Evolutionary conservation across 92 coral and sea anemone genomes (phyloP).

Genomic region (Heliopora coerulea): DNA sequence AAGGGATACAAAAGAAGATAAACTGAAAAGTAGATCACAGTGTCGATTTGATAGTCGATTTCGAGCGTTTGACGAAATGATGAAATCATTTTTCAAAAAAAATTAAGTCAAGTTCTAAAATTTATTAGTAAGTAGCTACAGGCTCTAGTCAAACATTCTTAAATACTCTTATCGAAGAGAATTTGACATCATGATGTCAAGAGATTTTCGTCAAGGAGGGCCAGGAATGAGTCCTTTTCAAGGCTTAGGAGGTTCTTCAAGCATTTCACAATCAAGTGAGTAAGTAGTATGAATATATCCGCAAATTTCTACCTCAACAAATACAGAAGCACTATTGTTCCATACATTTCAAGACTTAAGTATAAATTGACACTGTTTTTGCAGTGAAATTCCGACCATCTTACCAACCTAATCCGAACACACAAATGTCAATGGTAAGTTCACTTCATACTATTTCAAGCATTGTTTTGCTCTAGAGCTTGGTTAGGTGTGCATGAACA

Average conservation of each 20-base stretch:
- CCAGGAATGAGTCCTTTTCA: conserved; percentile 39
- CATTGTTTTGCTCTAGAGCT: not conserved
- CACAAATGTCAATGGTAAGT: conserved; percentile 74
- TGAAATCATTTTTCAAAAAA: too few species aligned
- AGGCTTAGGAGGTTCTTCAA: conserved; percentile 31
- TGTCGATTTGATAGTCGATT: too few species aligned
- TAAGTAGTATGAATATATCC: not conserved
- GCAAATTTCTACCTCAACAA: not conserved
- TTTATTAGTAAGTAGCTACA: too few species aligned
- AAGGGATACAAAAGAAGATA: too few species aligned
- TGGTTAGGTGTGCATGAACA: too few species aligned
- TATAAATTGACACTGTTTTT: too few species aligned
- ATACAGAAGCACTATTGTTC: too few species aligned
- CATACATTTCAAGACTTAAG: too few species aligned
- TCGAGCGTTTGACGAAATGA: too few species aligned
- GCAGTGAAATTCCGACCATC: conserved; percentile 83
- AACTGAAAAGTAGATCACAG: too few species aligned
- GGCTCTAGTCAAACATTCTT: not conserved
- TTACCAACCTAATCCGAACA: conserved; percentile 70
- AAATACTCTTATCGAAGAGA: not conserved
- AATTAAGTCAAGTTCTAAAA: too few species aligned
- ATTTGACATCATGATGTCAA: conserved; percentile 25
- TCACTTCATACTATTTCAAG: not conserved
- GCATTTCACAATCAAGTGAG: not conserved
- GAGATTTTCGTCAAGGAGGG: conserved; percentile 44